Evolutionary conservation across 1,140 invertebrate genomes (phyloP).

Genomic region (Gonioctena quinquepunctata): DNA sequence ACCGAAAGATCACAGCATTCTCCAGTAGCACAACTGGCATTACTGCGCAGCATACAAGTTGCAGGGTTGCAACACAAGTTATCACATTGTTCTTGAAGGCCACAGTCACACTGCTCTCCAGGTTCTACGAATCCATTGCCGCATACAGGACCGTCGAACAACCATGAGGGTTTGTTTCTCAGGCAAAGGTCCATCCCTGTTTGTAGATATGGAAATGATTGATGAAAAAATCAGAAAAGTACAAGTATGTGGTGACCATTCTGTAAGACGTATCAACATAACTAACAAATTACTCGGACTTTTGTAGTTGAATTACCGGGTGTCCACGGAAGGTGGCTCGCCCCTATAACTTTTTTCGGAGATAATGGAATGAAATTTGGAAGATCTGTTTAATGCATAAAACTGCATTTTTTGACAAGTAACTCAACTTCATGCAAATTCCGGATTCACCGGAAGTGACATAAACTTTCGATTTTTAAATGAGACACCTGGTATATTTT

Average conservation of each 20-base stretch:
- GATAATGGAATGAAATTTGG: too few species aligned
- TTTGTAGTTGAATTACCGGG: too few species aligned
- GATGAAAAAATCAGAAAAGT: slow-evolving; percentile 85
- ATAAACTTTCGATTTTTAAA: too few species aligned
- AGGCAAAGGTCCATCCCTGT: slow-evolving; percentile 98
- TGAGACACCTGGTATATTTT: too few species aligned
- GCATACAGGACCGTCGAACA: slow-evolving; percentile 89
- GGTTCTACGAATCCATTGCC: slow-evolving; percentile 95
- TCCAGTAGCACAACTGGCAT: slow-evolving; percentile 92
- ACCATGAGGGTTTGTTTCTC: slow-evolving; percentile 69
- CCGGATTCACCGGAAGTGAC: too few species aligned
- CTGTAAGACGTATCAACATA: too few species aligned
- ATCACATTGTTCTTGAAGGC: slow-evolving; percentile 73
- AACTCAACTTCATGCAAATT: too few species aligned
- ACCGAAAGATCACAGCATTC: slow-evolving; percentile 88
- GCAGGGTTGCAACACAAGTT: slow-evolving; percentile 89
- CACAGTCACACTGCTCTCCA: slow-evolving; percentile 96
- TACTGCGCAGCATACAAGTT: slow-evolving; percentile 81
- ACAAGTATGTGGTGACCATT: slow-evolving; percentile 87
- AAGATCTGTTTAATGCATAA: too few species aligned
- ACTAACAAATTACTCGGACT: too few species aligned
- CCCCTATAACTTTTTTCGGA: too few species aligned
- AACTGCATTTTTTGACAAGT: too few species aligned
- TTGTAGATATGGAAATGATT: slow-evolving; percentile 88
- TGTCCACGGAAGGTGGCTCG: too few species aligned